A percentile compares a stretch with the other conserved stretches of the same genome.
Evolutionary conservation across 1,140 invertebrate species (phyloP).

Genomic region (Caenorhabditis brenneri): DNA sequence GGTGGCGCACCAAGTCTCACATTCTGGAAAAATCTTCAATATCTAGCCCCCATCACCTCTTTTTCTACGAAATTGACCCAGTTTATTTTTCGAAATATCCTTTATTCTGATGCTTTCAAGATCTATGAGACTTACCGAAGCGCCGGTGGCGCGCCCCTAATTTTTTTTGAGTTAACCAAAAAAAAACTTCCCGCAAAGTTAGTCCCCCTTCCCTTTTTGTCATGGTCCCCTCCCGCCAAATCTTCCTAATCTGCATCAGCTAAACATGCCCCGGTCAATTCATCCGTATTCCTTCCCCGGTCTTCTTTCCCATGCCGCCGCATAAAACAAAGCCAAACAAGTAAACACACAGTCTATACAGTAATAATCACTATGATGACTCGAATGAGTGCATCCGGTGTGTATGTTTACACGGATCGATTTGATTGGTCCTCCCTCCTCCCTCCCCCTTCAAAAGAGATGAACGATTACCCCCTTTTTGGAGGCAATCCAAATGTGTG

Average conservation of each 20-base stretch:
- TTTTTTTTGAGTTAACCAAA: too few relatives aligned
- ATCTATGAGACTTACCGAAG: too few relatives aligned
- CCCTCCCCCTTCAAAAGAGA: too few relatives aligned
- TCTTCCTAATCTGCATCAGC: neutral
- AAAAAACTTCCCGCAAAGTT: too few relatives aligned
- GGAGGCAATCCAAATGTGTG: neutral
- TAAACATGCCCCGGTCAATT: neutral
- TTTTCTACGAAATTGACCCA: too few relatives aligned
- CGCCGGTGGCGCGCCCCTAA: too few relatives aligned
- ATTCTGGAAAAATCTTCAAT: too few relatives aligned
- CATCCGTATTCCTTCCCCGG: neutral
- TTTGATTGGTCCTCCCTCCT: neutral
- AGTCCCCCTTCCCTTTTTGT: too few relatives aligned
- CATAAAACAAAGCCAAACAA: slow-evolving; percentile 33
- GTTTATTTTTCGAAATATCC: too few relatives aligned
- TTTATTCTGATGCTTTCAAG: too few relatives aligned
- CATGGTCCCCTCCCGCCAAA: neutral
- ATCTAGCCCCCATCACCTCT: too few relatives aligned
- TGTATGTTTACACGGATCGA: slow-evolving; percentile 18
- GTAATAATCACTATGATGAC: neutral
- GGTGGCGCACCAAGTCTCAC: too few relatives aligned
- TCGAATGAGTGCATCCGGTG: slow-evolving; percentile 38
- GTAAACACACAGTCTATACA: neutral
- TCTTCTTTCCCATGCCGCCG: neutral
- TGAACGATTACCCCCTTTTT: slow-evolving; percentile 2